Conservation (phyloP, 2,888 invertebrate genomes). For the Macrosoma leucophasiata region DNA sequence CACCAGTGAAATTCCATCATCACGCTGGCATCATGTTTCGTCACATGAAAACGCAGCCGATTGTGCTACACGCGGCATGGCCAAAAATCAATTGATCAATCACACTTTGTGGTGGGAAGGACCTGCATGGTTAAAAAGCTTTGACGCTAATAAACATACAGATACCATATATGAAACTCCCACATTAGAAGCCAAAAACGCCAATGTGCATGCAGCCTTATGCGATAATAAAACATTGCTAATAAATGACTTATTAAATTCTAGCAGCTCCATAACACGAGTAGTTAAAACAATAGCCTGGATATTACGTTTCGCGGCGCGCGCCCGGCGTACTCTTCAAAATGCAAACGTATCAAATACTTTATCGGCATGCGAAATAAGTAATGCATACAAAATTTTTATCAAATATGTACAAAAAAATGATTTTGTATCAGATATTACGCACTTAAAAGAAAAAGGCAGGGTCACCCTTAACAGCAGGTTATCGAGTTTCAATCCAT, state of each 20-base stretch:
- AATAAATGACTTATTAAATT: constrained; percentile 8
- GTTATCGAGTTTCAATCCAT: constrained; percentile 7
- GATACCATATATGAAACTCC: not conserved
- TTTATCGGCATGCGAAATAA: constrained; percentile 1
- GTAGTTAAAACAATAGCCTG: constrained; percentile 8
- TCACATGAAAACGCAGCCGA: constrained; percentile 4
- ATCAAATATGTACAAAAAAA: constrained; percentile 3
- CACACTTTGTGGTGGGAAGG: constrained; percentile 10
- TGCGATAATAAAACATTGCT: not conserved
- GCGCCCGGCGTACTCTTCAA: constrained; percentile 1
- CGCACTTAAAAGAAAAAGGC: constrained; percentile 3
- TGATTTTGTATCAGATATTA: constrained; percentile 6
- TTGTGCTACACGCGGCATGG: constrained; percentile 1
- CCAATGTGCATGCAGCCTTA: constrained; percentile 4
- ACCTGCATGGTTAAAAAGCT: constrained; percentile 3
- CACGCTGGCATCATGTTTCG: not conserved
- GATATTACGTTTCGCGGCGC: constrained; percentile 9
- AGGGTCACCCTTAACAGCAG: constrained; percentile 3
- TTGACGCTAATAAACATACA: not conserved
- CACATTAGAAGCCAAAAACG: not conserved
- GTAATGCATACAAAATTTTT: constrained; percentile 4
- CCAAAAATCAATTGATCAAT: constrained; percentile 1
- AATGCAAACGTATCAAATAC: not conserved
- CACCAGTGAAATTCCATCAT: not conserved
- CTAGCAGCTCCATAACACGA: constrained; percentile 3